Evolutionary conservation across 2,113 vertebrate genomes (phyloP), one percentile per base, ranked within the genome.

Genomic region (Clupea harengus): DNA sequence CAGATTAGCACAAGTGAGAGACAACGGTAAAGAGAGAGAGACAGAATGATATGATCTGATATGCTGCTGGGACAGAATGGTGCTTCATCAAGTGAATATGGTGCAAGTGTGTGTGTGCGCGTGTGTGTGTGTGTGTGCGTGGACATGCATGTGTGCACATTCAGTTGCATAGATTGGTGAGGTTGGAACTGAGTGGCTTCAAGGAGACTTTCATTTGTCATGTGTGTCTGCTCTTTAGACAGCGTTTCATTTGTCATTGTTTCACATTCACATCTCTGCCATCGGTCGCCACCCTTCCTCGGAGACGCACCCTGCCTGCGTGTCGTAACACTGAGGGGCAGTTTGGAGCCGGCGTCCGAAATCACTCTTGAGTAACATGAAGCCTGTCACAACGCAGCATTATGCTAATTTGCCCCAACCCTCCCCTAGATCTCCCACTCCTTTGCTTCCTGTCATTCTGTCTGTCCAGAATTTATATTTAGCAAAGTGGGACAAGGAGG

Each of bases 391-490:
- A 54, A 67, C 22, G 52, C 50, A 45, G 60, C 54, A 20, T 60
- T 60, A 60, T 11, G 60, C 80, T 83, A 60, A 72, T 85, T 44
- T 32, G 6, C 20, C 78, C 15, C 20, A 50, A 72, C 20, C 60
- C 49, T 32, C 82, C 39, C 64, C 64, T 72, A 28, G 13, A 25
- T 72, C 64, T 32, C n/a, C 28, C 8, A 28, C 64, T 81, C 82
- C 18, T 28, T 32, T 45, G n/a, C 25, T 85, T 81, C 25, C 67
- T 83, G 82, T 87, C 86, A 67, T 47, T 81, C 80, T 84, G 82
- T 81, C 81, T 84, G 82, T 81, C 81, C 18, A 57, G 1, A 52
- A 39, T 86, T 72, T 86, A 84, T 83, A 85, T 83, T 85, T 81
- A 81, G 54, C 28, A 10, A 81, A 60, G 32, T 78, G 72, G 72